Evolutionary conservation across 1,140 invertebrate species (phyloP), one percentile per base, ranked within the genome.

Genomic region (Drosophila repletoides): DNA sequence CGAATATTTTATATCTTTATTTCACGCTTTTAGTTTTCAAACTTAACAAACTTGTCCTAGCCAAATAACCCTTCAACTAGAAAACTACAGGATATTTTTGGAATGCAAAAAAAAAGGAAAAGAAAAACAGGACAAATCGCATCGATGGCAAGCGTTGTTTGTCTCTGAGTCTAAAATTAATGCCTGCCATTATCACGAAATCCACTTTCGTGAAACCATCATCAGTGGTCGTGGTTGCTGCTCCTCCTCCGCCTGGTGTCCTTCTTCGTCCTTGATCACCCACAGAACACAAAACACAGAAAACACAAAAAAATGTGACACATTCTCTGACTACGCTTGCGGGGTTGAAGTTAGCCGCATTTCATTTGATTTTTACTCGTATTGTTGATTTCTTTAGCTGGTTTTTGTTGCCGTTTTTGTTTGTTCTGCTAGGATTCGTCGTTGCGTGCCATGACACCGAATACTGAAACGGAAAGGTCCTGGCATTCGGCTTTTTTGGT

Each of bases 231-330:
- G 10, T 38, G 46, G 33, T 15, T 10, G 29, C 21, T 59, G 49
- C 51, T 66, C 38, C 52, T 64, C 24, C 38, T 29, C 33, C 36
- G 21, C 40, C 58, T 48, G n/a, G 26, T 51, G 59, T 74, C 64
- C 74, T 86, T 76, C 69, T 69, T 76, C 45, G 80, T 86, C 80
- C 80, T 87, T 84, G 75, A 80, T 86, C 75, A 81, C 56, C 9
- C 65, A n/a, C n/a, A n/a, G n/a, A n/a, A n/a, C n/a, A n/a, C n/a
- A n/a, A n/a, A n/a, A n/a, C n/a, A n/a, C n/a, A n/a, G n/a, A n/a
- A n/a, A n/a, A n/a, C n/a, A n/a, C 38, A 34, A 24, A 49, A 66
- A 51, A 48, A 41, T 66, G 52, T 38, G 63, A 45, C 24, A 12
- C 31, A 31, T 17, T 41, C 14, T 21, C 17, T 17, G 41, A 17